Evolutionary conservation across 2,888 invertebrate genomes (phyloP).

Genomic region (Punctoribates punctum): DNA sequence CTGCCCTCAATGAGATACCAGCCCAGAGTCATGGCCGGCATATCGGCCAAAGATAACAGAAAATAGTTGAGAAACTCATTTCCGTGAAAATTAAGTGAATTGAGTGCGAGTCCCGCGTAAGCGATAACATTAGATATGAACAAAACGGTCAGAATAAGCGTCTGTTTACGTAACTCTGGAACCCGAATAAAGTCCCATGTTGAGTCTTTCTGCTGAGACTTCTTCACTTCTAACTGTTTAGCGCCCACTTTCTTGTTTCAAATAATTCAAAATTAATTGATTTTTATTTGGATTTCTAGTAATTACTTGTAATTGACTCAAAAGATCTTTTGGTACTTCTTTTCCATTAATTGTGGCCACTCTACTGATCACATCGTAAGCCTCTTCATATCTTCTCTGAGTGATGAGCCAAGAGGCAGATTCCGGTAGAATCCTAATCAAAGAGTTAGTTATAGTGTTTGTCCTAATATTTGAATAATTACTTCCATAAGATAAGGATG

Average conservation of each 20-base stretch:
- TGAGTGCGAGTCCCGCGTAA: slow-evolving; percentile 51
- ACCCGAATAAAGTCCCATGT: slow-evolving; percentile 14
- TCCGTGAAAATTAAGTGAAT: slow-evolving; percentile 57
- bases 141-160: slow-evolving; percentile 21
- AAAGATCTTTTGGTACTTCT: slow-evolving; percentile 31
- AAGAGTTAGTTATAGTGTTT: neutral
- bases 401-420: slow-evolving; percentile 49
- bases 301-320: slow-evolving; percentile 36
- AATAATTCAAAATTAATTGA: neutral
- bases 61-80: slow-evolving; percentile 64
- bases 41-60: slow-evolving; percentile 62
- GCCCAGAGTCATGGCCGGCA: slow-evolving; percentile 61
- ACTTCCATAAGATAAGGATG: slow-evolving; percentile 9
- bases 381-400: slow-evolving; percentile 46
- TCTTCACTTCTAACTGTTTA: slow-evolving; percentile 11
- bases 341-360: slow-evolving; percentile 46
- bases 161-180: slow-evolving; percentile 26
- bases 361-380: slow-evolving; percentile 44
- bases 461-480: neutral
- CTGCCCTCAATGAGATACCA: slow-evolving; percentile 58
- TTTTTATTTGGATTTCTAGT: neutral
- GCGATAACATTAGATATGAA: slow-evolving; percentile 45
- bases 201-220: neutral
- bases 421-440: slow-evolving; percentile 48
- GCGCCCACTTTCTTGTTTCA: slow-evolving; percentile 1